Evolutionary conservation across 2,888 invertebrate species (phyloP).

Genomic region (Monochamus alternatus): DNA sequence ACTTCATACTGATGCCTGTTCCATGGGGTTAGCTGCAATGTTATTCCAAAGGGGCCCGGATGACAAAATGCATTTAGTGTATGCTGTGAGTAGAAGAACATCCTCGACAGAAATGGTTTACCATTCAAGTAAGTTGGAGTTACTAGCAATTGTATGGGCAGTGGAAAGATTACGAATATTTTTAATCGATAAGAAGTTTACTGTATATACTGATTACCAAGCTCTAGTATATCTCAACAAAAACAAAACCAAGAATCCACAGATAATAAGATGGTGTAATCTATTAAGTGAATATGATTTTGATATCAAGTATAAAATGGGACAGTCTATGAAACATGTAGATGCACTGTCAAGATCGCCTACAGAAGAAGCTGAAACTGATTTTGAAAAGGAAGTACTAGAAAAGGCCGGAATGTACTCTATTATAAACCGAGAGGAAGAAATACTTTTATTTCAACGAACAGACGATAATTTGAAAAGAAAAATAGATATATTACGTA

Average conservation of each 20-base stretch:
- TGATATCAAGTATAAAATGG: background rate
- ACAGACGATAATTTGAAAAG: too few relatives aligned
- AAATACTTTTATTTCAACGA: background rate
- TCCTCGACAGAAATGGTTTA: background rate
- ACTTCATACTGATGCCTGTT: background rate
- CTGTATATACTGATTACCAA: slow-evolving; percentile 3
- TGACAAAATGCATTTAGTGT: background rate
- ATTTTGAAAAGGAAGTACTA: background rate
- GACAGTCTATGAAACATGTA: background rate
- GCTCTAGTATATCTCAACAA: background rate
- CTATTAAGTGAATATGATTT: background rate
- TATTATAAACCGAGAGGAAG: background rate
- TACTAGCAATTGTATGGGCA: slow-evolving; percentile 10
- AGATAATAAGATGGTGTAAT: background rate
- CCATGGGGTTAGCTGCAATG: background rate
- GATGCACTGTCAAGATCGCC: background rate
- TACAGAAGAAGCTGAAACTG: background rate
- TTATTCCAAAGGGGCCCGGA: background rate
- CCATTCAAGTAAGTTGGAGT: background rate
- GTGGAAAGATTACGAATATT: background rate
- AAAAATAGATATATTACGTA: background rate
- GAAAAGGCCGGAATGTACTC: background rate
- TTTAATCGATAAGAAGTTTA: background rate
- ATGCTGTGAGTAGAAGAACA: background rate
- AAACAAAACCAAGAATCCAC: background rate